Evolutionary conservation across 2,888 invertebrate species (phyloP).

Genomic region (Philopedon plagiatum): DNA sequence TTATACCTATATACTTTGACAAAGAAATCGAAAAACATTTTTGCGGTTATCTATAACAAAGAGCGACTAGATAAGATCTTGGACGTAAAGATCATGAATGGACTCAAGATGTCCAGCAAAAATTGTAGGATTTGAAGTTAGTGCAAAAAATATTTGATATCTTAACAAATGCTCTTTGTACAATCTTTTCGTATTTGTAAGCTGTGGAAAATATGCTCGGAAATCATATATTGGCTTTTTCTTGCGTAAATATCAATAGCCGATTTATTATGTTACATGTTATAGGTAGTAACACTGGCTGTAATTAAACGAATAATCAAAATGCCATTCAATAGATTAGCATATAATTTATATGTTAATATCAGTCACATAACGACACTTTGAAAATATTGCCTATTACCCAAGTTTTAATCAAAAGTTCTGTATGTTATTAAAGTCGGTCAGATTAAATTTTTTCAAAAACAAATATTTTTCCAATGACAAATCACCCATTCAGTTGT

Average conservation of each 20-base stretch:
- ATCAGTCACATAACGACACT: slow-evolving; percentile 13
- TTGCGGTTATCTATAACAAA: neutral
- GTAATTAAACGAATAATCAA: slow-evolving; percentile 11
- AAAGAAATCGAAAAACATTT: neutral
- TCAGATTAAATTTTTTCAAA: slow-evolving; percentile 51
- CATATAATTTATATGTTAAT: slow-evolving; percentile 36
- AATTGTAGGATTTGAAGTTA: neutral
- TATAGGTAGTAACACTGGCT: neutral
- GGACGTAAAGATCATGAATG: neutral
- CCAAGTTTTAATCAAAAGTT: slow-evolving; percentile 46
- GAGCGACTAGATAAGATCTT: neutral
- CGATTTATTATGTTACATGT: neutral
- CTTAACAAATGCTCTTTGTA: too few species aligned
- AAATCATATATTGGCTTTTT: neutral
- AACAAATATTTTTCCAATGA: slow-evolving; percentile 44
- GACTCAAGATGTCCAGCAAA: neutral
- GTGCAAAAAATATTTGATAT: neutral
- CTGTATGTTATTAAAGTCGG: slow-evolving; percentile 64
- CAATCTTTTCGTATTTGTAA: too few species aligned
- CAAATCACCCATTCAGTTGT: slow-evolving; percentile 45
- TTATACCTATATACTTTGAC: too few species aligned
- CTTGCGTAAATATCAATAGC: neutral
- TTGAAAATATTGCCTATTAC: slow-evolving; percentile 27
- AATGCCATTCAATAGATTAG: slow-evolving; percentile 18
- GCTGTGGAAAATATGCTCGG: too few species aligned